A percentile compares a stretch with the other conserved stretches of the same genome.
Evolutionary conservation across 2,888 invertebrate species (phyloP).

Genomic region (Psylliodes chrysocephalus): DNA sequence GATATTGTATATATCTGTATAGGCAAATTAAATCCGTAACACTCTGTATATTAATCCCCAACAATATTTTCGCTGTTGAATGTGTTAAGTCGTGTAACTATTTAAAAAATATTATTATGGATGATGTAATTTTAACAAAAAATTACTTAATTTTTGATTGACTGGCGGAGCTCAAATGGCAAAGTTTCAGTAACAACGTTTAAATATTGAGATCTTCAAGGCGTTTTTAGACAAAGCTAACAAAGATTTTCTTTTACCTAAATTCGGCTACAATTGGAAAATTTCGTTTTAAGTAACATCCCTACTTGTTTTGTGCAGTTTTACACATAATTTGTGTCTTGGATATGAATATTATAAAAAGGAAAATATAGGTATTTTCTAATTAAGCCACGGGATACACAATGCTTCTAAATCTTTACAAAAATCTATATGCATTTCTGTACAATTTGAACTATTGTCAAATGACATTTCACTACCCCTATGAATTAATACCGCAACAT

Average conservation of each 20-base stretch:
- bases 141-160: background rate
- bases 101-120: background rate
- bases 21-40: too few species aligned
- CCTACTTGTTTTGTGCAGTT: conserved; percentile 33
- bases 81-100: background rate
- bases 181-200: background rate
- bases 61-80: background rate
- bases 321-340: conserved; percentile 37
- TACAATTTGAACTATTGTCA: conserved; percentile 29
- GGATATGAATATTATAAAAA: conserved; percentile 42
- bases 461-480: conserved; percentile 27
- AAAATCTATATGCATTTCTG: conserved; percentile 33
- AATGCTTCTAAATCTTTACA: conserved; percentile 38
- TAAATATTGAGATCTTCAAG: background rate
- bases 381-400: conserved; percentile 51
- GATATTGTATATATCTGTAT: too few species aligned
- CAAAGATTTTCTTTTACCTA: conserved; percentile 27
- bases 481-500: background rate
- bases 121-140: background rate
- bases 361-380: conserved; percentile 50
- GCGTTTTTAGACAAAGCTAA: conserved; percentile 14
- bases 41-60: too few species aligned
- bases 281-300: conserved; percentile 8
- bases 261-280: conserved; percentile 5
- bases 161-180: background rate